phyloP scores from a whole-genome alignment of 2,888 invertebrate species.

The Microctonus brassicae region DNA sequence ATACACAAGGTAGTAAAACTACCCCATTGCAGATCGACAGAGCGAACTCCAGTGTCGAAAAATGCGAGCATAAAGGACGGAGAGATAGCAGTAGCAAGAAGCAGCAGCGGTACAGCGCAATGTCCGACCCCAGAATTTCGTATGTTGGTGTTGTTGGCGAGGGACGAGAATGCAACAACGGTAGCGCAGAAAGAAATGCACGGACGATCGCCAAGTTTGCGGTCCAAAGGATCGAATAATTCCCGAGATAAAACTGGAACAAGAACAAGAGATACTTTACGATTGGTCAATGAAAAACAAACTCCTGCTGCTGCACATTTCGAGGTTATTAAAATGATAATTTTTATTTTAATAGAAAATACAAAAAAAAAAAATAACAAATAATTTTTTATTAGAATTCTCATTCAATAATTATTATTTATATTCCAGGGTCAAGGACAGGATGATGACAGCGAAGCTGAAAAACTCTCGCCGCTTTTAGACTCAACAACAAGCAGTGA shows the following conservation, averaged over 20 bases:
- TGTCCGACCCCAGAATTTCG: slow-evolving; percentile 74
- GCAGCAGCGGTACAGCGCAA: slow-evolving; percentile 60
- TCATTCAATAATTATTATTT: no score
- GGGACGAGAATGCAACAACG: slow-evolving; percentile 73
- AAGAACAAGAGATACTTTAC: slow-evolving; percentile 72
- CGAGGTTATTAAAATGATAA: slow-evolving; percentile 53
- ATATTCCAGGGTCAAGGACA: slow-evolving; percentile 66
- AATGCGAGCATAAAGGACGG: slow-evolving; percentile 60
- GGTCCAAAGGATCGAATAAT: slow-evolving; percentile 59
- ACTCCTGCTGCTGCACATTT: slow-evolving; percentile 54
- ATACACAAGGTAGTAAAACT: slow-evolving; percentile 22
- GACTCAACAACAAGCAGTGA: slow-evolving; percentile 67
- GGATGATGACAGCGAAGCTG: slow-evolving; percentile 87
- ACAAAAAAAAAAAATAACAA: no score
- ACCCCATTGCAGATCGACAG: slow-evolving; percentile 56
- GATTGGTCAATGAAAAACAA: slow-evolving; percentile 76
- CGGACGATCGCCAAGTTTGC: slow-evolving; percentile 61
- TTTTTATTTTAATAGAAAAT: neutral
- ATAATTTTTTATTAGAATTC: no score
- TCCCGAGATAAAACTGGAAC: slow-evolving; percentile 64
- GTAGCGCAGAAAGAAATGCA: slow-evolving; percentile 63
- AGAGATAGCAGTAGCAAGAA: slow-evolving; percentile 55
- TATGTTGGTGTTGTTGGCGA: slow-evolving; percentile 80
- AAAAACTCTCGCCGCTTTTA: slow-evolving; percentile 84
- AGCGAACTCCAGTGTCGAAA: slow-evolving; percentile 63